Evolutionary conservation across 2,888 invertebrate species (phyloP).

Genomic region (Fabriciana adippe): DNA sequence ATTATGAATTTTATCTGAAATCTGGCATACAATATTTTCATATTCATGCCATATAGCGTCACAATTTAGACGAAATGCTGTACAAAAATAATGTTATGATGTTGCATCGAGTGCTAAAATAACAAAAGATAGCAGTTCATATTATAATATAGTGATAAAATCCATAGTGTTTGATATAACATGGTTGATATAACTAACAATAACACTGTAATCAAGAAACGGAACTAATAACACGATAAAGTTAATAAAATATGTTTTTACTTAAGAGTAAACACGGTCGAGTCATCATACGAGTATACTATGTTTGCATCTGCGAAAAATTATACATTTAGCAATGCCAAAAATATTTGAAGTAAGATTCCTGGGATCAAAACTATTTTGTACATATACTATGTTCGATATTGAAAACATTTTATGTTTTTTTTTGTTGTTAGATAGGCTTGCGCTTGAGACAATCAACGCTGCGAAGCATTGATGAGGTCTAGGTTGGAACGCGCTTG

Average conservation of each 20-base stretch:
- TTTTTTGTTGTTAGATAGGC: no score
- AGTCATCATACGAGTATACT: no score
- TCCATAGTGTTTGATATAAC: constrained; percentile 23
- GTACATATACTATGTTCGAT: no score
- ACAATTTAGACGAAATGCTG: not conserved
- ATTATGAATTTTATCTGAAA: not conserved
- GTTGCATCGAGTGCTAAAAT: constrained; percentile 29
- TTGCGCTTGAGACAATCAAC: no score
- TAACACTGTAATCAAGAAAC: constrained; percentile 9
- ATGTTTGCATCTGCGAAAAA: no score
- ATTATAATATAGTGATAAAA: constrained; percentile 12
- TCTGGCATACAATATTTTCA: not conserved
- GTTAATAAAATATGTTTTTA: not conserved
- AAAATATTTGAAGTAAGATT: no score
- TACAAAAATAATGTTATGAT: constrained; percentile 15
- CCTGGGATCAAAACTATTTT: no score
- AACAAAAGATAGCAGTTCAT: constrained; percentile 32
- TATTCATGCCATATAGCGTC: not conserved
- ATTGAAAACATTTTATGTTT: no score
- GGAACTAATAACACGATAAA: constrained; percentile 10
- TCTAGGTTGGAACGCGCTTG: no score
- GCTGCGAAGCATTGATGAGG: no score
- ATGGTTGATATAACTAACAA: constrained; percentile 3
- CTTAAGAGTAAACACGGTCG: not conserved
- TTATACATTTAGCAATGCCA: no score